Evolutionary conservation across 2,113 vertebrate genomes (phyloP).

Genomic region (Mionectes macconnelli): DNA sequence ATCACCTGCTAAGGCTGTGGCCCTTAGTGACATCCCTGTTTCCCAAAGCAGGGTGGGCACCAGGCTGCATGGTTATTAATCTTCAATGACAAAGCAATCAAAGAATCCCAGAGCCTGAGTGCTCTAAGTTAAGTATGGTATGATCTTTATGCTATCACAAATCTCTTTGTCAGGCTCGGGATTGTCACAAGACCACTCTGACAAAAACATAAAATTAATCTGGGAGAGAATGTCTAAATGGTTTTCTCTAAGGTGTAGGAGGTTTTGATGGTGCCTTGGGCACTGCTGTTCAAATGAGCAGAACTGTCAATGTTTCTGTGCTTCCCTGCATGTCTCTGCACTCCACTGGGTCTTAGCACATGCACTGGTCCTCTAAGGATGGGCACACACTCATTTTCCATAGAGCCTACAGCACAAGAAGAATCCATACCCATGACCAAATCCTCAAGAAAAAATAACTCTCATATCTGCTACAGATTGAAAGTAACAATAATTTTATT

Average conservation of each 20-base stretch:
- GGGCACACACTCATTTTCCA: not conserved
- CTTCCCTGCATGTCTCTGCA: not conserved
- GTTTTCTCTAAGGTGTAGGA: not conserved
- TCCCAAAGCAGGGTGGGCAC: not conserved
- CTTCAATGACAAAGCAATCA: not conserved
- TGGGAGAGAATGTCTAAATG: rapidly evolving
- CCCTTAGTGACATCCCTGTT: not conserved
- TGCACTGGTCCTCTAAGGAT: not conserved
- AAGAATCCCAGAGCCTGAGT: not conserved
- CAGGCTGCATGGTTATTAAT: not conserved
- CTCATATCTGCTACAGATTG: not conserved
- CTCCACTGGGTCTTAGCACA: not conserved
- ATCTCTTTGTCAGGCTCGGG: not conserved
- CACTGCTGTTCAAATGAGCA: not conserved
- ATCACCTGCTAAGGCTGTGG: not conserved
- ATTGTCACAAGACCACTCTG: not conserved
- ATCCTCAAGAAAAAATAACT: not conserved
- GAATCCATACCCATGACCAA: not conserved
- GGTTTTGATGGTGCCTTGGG: not conserved
- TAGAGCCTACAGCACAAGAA: not conserved
- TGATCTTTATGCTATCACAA: not conserved
- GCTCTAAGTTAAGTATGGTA: not conserved
- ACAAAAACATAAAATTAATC: not conserved
- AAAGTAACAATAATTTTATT: not conserved
- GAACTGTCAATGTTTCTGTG: not conserved